Evolutionary conservation across 1,140 invertebrate genomes (phyloP).

Genomic region (Bombus breviceps): DNA sequence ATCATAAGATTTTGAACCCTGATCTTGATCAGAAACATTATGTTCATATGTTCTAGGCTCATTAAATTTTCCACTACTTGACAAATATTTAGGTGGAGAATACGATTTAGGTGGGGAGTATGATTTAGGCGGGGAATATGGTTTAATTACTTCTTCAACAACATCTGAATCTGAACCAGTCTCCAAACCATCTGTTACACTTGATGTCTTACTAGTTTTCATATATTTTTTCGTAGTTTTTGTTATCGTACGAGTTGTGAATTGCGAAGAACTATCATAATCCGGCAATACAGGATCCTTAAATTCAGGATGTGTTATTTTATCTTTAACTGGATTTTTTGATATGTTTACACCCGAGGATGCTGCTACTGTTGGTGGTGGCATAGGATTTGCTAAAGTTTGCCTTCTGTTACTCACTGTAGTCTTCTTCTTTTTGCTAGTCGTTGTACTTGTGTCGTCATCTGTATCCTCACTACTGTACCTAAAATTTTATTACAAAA

Average conservation of each 20-base stretch:
- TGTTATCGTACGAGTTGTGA: conserved; percentile 47
- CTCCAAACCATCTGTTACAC: conserved; percentile 84
- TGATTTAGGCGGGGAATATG: conserved; percentile 49
- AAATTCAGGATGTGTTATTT: conserved; percentile 64
- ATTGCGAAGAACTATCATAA: conserved; percentile 48
- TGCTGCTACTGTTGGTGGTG: conserved; percentile 72
- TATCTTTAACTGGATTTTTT: conserved; percentile 69
- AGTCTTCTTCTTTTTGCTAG: conserved; percentile 76
- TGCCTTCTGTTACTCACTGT: conserved; percentile 69
- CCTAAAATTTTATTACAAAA: conserved; percentile 55
- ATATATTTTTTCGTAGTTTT: conserved; percentile 72
- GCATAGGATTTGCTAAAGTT: conserved; percentile 80
- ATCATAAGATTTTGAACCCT: conserved; percentile 56
- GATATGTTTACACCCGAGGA: conserved; percentile 36
- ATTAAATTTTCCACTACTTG: conserved; percentile 57
- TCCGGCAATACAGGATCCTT: conserved; percentile 61
- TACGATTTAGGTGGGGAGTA: conserved; percentile 54
- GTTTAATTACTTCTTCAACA: conserved; percentile 68
- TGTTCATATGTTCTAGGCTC: conserved; percentile 59
- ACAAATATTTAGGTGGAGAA: conserved; percentile 52
- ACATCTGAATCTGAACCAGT: conserved; percentile 84
- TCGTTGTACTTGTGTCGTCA: conserved; percentile 68
- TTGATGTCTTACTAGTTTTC: conserved; percentile 78
- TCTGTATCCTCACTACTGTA: conserved; percentile 81
- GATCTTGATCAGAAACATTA: conserved; percentile 52